Evolutionary conservation across 2,113 vertebrate genomes (phyloP).

Genomic region (Piprites chloris): DNA sequence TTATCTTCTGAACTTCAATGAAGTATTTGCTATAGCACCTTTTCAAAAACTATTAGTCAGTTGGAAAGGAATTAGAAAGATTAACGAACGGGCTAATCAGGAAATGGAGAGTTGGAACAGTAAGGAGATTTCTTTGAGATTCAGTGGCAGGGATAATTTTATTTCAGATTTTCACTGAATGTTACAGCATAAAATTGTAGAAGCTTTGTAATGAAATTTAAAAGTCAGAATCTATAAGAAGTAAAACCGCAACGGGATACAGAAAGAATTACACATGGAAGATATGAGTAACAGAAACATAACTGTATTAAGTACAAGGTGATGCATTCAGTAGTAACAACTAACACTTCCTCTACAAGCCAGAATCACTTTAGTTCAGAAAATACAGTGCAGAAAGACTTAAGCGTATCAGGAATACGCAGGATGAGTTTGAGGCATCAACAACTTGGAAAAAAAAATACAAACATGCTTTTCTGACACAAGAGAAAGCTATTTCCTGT

Average conservation of each 20-base stretch:
- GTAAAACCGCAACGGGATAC: background rate
- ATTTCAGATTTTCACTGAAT: background rate
- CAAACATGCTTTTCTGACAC: background rate
- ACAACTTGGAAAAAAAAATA: background rate
- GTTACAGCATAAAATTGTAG: background rate
- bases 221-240: background rate
- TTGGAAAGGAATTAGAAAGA: background rate
- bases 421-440: background rate
- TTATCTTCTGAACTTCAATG: background rate
- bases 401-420: background rate
- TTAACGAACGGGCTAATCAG: conserved; percentile 14
- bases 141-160: background rate
- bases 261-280: background rate
- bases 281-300: background rate
- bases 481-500: background rate
- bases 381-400: background rate
- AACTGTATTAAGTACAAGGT: background rate
- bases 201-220: background rate
- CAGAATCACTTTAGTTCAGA: background rate
- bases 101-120: background rate
- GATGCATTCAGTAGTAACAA: background rate
- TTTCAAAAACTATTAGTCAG: background rate
- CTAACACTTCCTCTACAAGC: background rate
- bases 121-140: background rate
- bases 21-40: background rate